phyloP scores from a whole-genome alignment of 2,797 vertebrate species.

The Sebastiscus albofasciatus region DNA sequence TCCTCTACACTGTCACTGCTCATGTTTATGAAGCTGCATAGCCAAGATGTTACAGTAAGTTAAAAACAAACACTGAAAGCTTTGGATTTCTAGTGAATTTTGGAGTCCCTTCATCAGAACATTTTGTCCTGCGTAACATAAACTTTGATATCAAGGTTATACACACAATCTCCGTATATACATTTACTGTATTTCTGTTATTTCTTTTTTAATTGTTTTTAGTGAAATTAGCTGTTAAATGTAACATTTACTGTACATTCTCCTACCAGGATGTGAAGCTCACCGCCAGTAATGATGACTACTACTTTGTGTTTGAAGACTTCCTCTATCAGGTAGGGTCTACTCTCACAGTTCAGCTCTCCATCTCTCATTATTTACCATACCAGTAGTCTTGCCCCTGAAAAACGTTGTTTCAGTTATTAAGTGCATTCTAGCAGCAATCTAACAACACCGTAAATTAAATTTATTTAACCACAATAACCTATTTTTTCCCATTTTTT shows the following conservation, averaged over 20 bases:
- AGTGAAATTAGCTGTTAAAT: fast-evolving
- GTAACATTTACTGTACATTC: background rate
- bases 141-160: background rate
- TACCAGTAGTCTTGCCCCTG: background rate
- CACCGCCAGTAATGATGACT: constrained; percentile 98
- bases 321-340: constrained; percentile 94
- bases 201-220: background rate
- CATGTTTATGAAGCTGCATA: background rate
- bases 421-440: too few relatives aligned
- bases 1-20: background rate
- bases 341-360: background rate
- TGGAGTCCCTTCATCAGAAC: background rate
- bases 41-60: too few relatives aligned
- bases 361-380: background rate
- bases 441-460: too few relatives aligned
- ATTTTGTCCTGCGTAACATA: background rate
- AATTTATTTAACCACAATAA: too few relatives aligned
- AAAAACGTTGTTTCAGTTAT: background rate
- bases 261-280: constrained; percentile 93
- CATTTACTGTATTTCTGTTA: background rate
- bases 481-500: too few relatives aligned
- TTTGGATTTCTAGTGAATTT: background rate
- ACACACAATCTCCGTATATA: background rate
- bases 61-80: too few relatives aligned
- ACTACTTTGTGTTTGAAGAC: constrained; percentile 99